These are phyloP conservation scores for Eucidaris tribuloides DNA, from an alignment of 35 echinoderm and acorn worm species.

Conservation along the genomic window DNA sequence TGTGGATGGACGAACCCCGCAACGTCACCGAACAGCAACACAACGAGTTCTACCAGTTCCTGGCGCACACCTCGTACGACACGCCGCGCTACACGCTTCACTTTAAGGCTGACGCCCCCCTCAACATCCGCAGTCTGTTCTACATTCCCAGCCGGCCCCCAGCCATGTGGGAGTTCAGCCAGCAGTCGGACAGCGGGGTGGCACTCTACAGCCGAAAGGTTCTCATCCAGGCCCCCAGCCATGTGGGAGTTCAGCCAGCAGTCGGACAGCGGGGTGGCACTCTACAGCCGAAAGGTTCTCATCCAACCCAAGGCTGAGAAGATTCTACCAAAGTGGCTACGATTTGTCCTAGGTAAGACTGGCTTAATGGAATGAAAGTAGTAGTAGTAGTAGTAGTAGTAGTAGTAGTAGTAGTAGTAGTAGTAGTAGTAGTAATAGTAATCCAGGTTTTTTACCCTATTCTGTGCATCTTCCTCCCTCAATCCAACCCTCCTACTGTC, in stretches of 20 bases:
- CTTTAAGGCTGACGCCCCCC: constrained; percentile 85
- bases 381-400: too few relatives aligned
- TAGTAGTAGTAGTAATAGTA: too few relatives aligned
- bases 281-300: constrained; percentile 86
- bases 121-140: constrained; percentile 88
- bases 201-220: constrained; percentile 88
- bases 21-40: constrained; percentile 75
- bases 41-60: constrained; percentile 83
- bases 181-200: constrained; percentile 73
- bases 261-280: constrained; percentile 69
- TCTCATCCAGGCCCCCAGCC: constrained; percentile 87
- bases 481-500: too few relatives aligned
- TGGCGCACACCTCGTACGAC: constrained; percentile 80
- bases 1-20: constrained; percentile 75
- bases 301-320: constrained; percentile 88
- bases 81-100: constrained; percentile 83
- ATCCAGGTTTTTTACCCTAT: too few relatives aligned
- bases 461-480: too few relatives aligned
- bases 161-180: constrained; percentile 87
- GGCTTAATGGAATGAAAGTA: not conserved
- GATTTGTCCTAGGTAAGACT: constrained; percentile 83
- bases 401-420: too few relatives aligned
- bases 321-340: constrained; percentile 94
- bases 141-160: constrained; percentile 80
- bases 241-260: constrained; percentile 94